Evolutionary conservation across 2,113 vertebrate species (phyloP), one percentile per base, ranked within the genome.

Genomic region (Podiceps cristatus): DNA sequence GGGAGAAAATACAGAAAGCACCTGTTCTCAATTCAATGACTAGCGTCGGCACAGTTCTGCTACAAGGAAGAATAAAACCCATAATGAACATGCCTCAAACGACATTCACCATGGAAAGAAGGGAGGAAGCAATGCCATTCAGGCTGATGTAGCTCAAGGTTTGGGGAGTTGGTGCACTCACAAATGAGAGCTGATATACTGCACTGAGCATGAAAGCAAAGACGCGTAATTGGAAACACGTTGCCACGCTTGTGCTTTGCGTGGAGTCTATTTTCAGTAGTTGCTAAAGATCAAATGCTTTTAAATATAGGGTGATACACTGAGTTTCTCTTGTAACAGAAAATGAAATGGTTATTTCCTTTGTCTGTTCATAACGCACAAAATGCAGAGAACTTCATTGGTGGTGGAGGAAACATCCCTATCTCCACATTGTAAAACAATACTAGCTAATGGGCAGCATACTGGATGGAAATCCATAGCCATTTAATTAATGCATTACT

Each of bases 1-100:
- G 76, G 27, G 29, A 77, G 44, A 63, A 74, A 94, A 88, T 52
- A 90, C 42, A 93, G 90, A 94, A 96, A 93, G 75, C 80, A 95
- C 86, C 92, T 92, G 66, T 91, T 79, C 77, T 93, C 74, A 95
- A 94, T 86, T 93, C 92, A 60, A 42, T 85, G 63, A 67, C 60
- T 63, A 72, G 60, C 64, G 58, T 84, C 82, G 81, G 69, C 37
- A 85, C 45, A 85, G 85, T 64, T 45, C 29, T 85, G 29, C 76
- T 69, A 92, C 50, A 91, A 66, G 81, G 49, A 93, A 76, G 62
- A 94, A 85, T 79, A 72, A 92, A 92, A 92, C 62, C 9, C 22
- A 12, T 62, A 50, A 77, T 62, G 77, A 86, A 76, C 27, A 50
- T 4, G 7, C 37, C 47, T 90, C 80, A 64, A 82, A 74, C 47